These are phyloP conservation scores for Hyalella azteca DNA, from an alignment of 2,888 invertebrate genomes.

Conservation along the genomic window DNA sequence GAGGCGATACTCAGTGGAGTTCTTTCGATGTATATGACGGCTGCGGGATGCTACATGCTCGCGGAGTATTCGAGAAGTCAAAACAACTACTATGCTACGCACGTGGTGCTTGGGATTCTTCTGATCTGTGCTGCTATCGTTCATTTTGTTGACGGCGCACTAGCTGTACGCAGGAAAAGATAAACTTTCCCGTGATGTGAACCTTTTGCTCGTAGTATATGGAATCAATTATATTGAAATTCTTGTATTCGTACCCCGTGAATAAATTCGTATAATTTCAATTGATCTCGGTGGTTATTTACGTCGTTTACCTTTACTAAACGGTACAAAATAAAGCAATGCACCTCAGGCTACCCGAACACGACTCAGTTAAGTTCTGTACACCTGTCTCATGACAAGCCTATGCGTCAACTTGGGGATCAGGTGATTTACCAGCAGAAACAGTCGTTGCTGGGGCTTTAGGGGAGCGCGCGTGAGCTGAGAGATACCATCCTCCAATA, in stretches of 20 bases:
- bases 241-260: too few species aligned
- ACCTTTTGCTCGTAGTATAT: too few species aligned
- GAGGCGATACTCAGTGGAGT: not conserved
- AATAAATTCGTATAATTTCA: not conserved
- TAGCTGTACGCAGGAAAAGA: not conserved
- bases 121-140: not conserved
- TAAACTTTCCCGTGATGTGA: not conserved
- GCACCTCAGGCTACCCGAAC: too few species aligned
- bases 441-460: constrained; percentile 19
- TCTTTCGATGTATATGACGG: not conserved
- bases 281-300: too few species aligned
- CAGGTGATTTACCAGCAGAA: not conserved
- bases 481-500: not conserved
- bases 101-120: not conserved
- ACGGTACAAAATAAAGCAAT: too few species aligned
- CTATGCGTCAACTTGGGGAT: not conserved
- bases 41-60: not conserved
- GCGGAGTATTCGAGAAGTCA: not conserved
- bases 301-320: too few species aligned
- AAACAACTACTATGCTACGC: not conserved
- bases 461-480: not conserved
- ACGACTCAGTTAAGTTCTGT: not conserved
- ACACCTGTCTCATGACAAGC: not conserved
- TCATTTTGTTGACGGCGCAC: not conserved
- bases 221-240: too few species aligned